phyloP scores from a whole-genome alignment of 2,888 invertebrate species.

The Sminthurides aquaticus region DNA sequence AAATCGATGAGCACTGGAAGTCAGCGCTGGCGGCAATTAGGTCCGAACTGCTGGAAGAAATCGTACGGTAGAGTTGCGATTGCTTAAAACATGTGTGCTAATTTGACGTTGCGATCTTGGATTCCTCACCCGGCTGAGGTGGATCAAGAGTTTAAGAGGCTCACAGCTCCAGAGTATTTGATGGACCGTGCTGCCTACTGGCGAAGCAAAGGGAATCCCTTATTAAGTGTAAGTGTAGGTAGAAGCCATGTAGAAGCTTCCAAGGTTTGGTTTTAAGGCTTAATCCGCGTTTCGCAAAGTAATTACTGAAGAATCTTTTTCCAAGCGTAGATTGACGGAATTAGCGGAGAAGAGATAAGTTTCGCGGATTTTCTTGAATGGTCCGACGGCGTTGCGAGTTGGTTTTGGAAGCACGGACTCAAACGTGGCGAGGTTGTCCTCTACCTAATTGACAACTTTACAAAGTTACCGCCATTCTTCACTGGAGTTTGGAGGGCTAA shows the following conservation, averaged over 20 bases:
- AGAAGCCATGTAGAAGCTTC: too few relatives aligned
- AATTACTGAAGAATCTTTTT: too few relatives aligned
- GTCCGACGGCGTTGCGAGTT: conserved; percentile 30
- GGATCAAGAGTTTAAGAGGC: neutral
- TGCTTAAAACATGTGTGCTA: neutral
- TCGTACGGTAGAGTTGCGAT: too few relatives aligned
- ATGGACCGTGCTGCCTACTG: neutral
- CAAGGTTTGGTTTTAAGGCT: too few relatives aligned
- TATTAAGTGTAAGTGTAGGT: neutral
- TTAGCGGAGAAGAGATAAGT: conserved; percentile 54
- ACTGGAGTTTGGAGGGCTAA: conserved; percentile 40
- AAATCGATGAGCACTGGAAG: too few relatives aligned
- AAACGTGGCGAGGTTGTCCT: conserved; percentile 34
- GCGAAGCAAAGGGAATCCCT: neutral
- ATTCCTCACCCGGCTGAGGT: neutral
- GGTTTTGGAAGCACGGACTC: conserved; percentile 34
- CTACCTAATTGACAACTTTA: conserved; percentile 36
- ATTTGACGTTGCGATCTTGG: neutral
- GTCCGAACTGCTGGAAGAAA: too few relatives aligned
- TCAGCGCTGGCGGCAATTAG: too few relatives aligned
- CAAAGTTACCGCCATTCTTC: conserved; percentile 32
- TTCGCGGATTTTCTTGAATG: conserved; percentile 50
- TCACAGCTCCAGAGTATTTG: neutral
- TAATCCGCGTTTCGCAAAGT: neutral
- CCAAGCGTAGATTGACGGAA: conserved; percentile 58